Conservation (phyloP, 2,797 vertebrate species). For the Cryptoblepharus egeriae region DNA sequence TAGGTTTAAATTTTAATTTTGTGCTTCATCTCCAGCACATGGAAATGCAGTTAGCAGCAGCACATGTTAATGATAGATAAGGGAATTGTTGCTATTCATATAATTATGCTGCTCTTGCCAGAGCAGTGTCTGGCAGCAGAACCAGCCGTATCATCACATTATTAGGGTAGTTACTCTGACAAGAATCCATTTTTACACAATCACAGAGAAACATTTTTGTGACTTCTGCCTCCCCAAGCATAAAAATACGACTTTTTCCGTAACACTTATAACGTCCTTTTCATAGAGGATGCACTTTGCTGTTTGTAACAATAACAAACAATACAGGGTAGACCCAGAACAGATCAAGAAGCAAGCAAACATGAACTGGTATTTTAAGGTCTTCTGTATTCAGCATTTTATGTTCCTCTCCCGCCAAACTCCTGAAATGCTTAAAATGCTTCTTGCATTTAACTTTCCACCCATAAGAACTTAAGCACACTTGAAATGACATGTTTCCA, state of each 20-base stretch:
- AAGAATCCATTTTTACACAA: constrained; percentile 63
- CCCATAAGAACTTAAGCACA: background rate
- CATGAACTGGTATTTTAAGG: constrained; percentile 40
- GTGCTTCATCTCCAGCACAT: constrained; percentile 63
- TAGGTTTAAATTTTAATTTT: constrained; percentile 68
- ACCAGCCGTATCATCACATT: constrained; percentile 56
- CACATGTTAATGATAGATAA: constrained; percentile 85
- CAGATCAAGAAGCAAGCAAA: constrained; percentile 54
- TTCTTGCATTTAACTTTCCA: background rate
- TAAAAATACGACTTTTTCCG: constrained; percentile 25
- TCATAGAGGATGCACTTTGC: constrained; percentile 17
- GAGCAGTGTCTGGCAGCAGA: constrained; percentile 68
- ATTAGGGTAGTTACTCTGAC: constrained; percentile 62
- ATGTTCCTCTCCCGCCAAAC: background rate
- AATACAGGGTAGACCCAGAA: constrained; percentile 15
- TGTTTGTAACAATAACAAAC: constrained; percentile 37
- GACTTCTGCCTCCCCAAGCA: constrained; percentile 59
- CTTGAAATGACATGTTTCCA: too few relatives aligned
- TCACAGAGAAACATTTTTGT: constrained; percentile 59
- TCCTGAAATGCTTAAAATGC: background rate
- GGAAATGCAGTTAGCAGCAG: constrained; percentile 76
- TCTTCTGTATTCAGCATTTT: constrained; percentile 32
- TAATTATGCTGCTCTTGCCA: constrained; percentile 75
- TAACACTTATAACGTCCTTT: constrained; percentile 45
- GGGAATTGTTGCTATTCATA: constrained; percentile 74